A percentile compares a stretch with the other conserved stretches of the same genome.
These are phyloP conservation scores for Falco punctatus DNA, from an alignment of 2,113 vertebrate species.

Conservation along the genomic window DNA sequence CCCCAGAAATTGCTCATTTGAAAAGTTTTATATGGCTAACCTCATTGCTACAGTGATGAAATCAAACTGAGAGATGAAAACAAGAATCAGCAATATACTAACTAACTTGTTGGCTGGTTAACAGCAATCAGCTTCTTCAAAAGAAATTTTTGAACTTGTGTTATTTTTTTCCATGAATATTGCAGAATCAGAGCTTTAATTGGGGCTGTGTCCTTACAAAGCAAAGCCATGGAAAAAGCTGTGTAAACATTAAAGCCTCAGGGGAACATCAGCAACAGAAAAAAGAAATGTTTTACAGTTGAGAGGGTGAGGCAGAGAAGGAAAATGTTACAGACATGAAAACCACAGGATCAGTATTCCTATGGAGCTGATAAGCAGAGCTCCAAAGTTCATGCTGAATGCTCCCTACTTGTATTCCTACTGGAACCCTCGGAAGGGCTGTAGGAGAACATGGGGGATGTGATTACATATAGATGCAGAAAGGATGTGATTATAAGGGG, in stretches of 20 bases:
- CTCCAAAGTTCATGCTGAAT: conserved; percentile 32
- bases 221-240: conserved; percentile 76
- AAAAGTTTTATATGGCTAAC: conserved; percentile 77
- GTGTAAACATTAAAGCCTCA: conserved; percentile 75
- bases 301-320: conserved; percentile 67
- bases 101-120: conserved; percentile 75
- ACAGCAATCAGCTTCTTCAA: conserved; percentile 78
- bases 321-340: conserved; percentile 73
- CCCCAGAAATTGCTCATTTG: conserved; percentile 75
- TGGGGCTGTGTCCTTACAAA: conserved; percentile 73
- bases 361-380: conserved; percentile 53
- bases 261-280: conserved; percentile 63
- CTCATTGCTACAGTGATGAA: conserved; percentile 66
- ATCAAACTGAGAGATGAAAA: conserved; percentile 80
- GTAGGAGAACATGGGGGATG: neutral
- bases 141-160: conserved; percentile 75
- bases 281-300: conserved; percentile 59
- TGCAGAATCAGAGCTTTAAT: conserved; percentile 75
- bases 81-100: conserved; percentile 70
- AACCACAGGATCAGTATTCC: conserved; percentile 50
- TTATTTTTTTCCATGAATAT: conserved; percentile 61
- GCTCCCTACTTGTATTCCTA: neutral
- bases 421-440: neutral
- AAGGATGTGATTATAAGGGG: conserved; percentile 3
- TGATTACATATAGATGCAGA: neutral